Percentiles rank a stretch among this genome's conserved stretches.
Conservation (phyloP, 1,140 invertebrate species). For the Drosophila lacteicornis region DNA sequence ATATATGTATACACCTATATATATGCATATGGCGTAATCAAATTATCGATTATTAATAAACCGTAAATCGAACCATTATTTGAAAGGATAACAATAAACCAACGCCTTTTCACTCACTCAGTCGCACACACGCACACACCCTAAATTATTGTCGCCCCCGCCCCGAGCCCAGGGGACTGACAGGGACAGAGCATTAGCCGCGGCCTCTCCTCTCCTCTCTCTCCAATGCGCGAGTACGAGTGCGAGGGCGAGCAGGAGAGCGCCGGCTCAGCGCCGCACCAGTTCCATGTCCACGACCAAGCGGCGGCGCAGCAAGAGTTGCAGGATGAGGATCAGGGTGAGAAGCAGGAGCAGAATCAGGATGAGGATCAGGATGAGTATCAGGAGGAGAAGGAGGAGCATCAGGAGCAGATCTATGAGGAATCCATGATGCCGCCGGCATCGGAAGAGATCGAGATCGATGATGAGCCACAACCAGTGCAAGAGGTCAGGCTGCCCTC, state of each 20-base stretch:
- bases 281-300: not conserved
- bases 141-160: constrained; percentile 13
- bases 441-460: not conserved
- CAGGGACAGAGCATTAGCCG: constrained; percentile 6
- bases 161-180: constrained; percentile 1
- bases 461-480: not conserved
- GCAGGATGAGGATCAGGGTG: not conserved
- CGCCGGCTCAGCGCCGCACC: constrained; percentile 9
- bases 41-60: constrained; percentile 82
- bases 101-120: constrained; percentile 28
- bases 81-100: constrained; percentile 43
- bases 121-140: not conserved
- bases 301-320: not conserved
- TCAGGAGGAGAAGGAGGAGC: not conserved
- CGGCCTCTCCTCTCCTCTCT: not conserved
- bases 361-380: no score
- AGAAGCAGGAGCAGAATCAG: not conserved
- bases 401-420: not conserved
- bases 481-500: not conserved
- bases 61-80: constrained; percentile 61
- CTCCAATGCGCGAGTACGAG: constrained; percentile 9
- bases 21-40: constrained; percentile 79
- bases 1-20: constrained; percentile 69
- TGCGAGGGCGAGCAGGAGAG: constrained; percentile 19
- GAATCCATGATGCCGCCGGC: constrained; percentile 10